Percentiles rank a stretch among this genome's conserved stretches.
Evolutionary conservation across 37 sponge, comb jelly and placozoan species (phyloP).

Genomic region (Ianthella basta): DNA sequence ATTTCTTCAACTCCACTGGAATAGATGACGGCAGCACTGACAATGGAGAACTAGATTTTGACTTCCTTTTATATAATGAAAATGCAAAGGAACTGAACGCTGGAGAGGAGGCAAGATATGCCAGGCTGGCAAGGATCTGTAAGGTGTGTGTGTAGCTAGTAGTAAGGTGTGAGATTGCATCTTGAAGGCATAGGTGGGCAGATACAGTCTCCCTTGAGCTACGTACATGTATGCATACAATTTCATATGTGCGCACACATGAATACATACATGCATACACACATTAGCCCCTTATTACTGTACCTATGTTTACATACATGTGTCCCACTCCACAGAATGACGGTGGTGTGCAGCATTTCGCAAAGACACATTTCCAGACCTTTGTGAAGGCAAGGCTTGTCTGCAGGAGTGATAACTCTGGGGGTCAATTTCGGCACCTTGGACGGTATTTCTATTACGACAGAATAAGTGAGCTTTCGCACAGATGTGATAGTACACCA

Average conservation of each 20-base stretch:
- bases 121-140: neutral
- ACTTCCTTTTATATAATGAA: conserved; percentile 7
- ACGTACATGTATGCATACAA: too few species aligned
- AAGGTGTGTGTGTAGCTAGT: neutral
- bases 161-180: too few species aligned
- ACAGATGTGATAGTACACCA: neutral
- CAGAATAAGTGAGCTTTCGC: conserved; percentile 15
- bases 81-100: neutral
- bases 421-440: neutral
- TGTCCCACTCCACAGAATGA: conserved; percentile 21
- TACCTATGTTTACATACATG: too few species aligned
- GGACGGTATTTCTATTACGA: conserved; percentile 12
- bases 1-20: conserved; percentile 18
- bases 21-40: neutral
- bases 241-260: too few species aligned
- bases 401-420: neutral
- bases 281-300: too few species aligned
- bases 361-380: conserved; percentile 1
- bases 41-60: conserved; percentile 1
- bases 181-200: too few species aligned
- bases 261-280: too few species aligned
- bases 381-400: conserved; percentile 22
- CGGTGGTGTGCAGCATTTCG: neutral
- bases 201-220: too few species aligned
- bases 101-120: conserved; percentile 18